Evolutionary conservation across 2,797 vertebrate genomes (phyloP), one percentile per base, ranked within the genome.

Genomic region (Podargus strigoides): DNA sequence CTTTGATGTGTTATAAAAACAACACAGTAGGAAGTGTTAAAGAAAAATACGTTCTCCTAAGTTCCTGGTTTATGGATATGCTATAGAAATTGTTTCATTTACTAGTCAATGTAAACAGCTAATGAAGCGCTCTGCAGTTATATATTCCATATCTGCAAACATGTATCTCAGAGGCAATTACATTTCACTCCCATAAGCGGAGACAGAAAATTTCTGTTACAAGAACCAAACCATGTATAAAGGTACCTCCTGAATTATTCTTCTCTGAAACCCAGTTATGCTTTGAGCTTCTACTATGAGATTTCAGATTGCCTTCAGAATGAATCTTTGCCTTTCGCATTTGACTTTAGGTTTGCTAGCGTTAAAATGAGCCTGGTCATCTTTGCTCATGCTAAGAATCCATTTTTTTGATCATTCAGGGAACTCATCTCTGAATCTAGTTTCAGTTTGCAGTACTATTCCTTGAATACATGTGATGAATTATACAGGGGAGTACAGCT

Each of bases 1-100:
- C 52, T 59, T 90, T 41, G 86, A 70, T 77, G n/a, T 96, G 64
- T 88, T 93, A 75, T 70, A 90, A 92, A 97, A 97, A 78, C 63
- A 95, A 47, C 52, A 42, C 8, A 58, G 28, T 52, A 85, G 91
- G 55, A 85, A 42, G 41, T 72, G 78, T 87, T 87, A 84, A 96
- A 94, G 84, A 86, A 72, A 94, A 90, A 95, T 74, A 85, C 47
- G 12, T 32, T 81, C 56, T 86, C 24, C 52, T 62, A 74, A 42
- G 37, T 63, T 92, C 30, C 36, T 32, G 36, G 28, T 91, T 96
- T 97, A 78, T 55, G 95, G 95, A 85, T 85, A 77, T 15, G 47
- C 47, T 86, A 4, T 34, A 85, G 66, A 93, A 95, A 94, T 90
- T 6, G 28, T 85, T 95, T 89, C 52, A 66, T 94, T 84, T 75